Conservation (phyloP, 2,113 vertebrate species). For the Larimichthys crocea region DNA sequence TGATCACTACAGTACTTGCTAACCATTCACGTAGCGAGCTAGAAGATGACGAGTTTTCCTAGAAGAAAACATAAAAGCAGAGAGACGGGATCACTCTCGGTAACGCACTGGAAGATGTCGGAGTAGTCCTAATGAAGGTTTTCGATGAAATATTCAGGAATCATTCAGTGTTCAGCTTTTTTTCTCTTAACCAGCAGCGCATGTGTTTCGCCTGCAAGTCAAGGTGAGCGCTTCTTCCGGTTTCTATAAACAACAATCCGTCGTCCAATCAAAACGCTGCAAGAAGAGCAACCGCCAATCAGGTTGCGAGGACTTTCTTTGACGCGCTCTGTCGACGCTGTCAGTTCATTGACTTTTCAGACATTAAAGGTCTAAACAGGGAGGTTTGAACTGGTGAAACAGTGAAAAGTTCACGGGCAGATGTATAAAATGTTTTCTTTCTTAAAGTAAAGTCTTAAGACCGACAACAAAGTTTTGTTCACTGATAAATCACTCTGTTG, state of each 20-base stretch:
- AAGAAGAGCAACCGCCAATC: slow-evolving; percentile 36
- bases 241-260: rapidly evolving
- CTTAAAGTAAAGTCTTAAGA: too few species aligned
- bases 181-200: neutral
- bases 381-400: neutral
- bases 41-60: neutral
- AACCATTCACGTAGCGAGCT: neutral
- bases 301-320: neutral
- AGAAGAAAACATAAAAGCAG: rapidly evolving
- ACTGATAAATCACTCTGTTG: too few species aligned
- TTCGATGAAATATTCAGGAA: rapidly evolving
- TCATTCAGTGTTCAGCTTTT: neutral
- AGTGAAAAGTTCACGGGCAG: too few species aligned
- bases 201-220: slow-evolving; percentile 13
- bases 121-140: too few species aligned
- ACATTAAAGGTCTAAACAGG: neutral
- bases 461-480: too few species aligned
- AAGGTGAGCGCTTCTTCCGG: slow-evolving; percentile 71
- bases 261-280: slow-evolving; percentile 55
- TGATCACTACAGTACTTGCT: neutral
- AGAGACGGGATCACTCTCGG: neutral
- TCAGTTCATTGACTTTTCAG: neutral
- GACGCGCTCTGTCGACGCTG: rapidly evolving
- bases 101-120: neutral
- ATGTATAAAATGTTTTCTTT: too few species aligned